Evolutionary conservation across 2,888 invertebrate genomes (phyloP), one percentile per base, ranked within the genome.

Genomic region (Rugalucina vietnamica): DNA sequence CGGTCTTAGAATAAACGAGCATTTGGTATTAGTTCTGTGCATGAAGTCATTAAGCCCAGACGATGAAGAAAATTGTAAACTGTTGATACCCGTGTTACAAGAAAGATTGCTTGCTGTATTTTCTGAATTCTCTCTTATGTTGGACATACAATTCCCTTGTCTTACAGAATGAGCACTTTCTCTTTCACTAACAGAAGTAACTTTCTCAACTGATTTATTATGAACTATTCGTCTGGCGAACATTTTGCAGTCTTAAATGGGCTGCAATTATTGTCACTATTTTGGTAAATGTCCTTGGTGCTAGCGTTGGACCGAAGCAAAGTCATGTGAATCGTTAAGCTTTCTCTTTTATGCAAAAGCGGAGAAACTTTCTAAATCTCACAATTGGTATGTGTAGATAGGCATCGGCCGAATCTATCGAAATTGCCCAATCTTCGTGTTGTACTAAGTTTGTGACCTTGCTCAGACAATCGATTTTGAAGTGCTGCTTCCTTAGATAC

Each of bases 361-460:
- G 4, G 4, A 60, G 60, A 27, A 60, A 60, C 5, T 24, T 24
- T 27, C 60, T 60, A 32, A 60, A 60, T 29, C 18, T 60, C 29
- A 27, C 18, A 29, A 60, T 29, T 60, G 60, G 60, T 4, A 60
- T 60, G 60, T 60, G 60, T 12, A 60, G 60, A 18, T 60, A 60
- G 29, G 60, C 60, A 29, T 60, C 60, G 4, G 60, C 24, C 21
- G 29, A 21, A 60, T 60, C 60, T 18, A 60, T 18, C 29, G 60
- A 60, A 29, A 60, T 60, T 60, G 60, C 60, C 60, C 60, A 60
- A 60, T 60, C 60, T 60, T 32, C 60, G 27, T 60, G 60, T 27
- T 60, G 60, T 60, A 60, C 60, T n/a, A n/a, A n/a, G n/a, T n/a
- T n/a, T n/a, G n/a, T n/a, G n/a, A n/a, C n/a, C n/a, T 60, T 60